These are phyloP conservation scores for Euplagia quadripunctaria DNA, from an alignment of 2,888 invertebrate species.

Conservation along the genomic window DNA sequence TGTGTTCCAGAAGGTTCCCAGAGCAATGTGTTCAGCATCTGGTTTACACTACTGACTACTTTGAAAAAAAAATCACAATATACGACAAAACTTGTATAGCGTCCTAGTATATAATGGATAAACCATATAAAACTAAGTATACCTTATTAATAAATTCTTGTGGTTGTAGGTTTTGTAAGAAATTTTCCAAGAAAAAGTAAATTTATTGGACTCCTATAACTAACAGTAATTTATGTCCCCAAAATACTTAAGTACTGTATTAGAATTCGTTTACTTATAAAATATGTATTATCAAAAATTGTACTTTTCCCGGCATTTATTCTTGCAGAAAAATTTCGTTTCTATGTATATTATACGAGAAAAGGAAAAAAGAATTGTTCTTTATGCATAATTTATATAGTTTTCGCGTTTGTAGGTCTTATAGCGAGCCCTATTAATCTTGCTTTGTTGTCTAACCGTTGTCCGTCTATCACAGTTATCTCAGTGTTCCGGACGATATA, in stretches of 20 bases:
- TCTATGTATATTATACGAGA: constrained; percentile 5
- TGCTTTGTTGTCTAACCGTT: constrained; percentile 53
- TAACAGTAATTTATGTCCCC: not conserved
- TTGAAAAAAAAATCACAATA: no score
- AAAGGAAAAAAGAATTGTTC: constrained; percentile 36
- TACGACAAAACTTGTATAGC: no score
- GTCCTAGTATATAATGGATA: no score
- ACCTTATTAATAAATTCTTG: no score
- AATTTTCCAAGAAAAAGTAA: no score
- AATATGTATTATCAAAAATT: not conserved
- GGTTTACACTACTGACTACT: no score
- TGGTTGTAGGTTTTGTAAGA: no score
- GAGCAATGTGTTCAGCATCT: no score
- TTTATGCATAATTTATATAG: constrained; percentile 42
- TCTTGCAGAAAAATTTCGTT: not conserved
- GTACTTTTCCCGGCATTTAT: not conserved
- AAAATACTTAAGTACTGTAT: not conserved
- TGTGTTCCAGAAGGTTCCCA: no score
- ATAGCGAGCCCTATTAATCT: constrained; percentile 50
- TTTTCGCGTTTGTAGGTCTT: constrained; percentile 50
- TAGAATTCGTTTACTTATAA: not conserved
- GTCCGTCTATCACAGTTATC: constrained; percentile 34
- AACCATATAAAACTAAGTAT: no score
- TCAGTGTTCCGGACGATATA: constrained; percentile 11
- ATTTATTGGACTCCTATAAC: not conserved